These are phyloP conservation scores for Rallus limicola DNA, from an alignment of 2,113 vertebrate genomes.

Conservation along the genomic window DNA sequence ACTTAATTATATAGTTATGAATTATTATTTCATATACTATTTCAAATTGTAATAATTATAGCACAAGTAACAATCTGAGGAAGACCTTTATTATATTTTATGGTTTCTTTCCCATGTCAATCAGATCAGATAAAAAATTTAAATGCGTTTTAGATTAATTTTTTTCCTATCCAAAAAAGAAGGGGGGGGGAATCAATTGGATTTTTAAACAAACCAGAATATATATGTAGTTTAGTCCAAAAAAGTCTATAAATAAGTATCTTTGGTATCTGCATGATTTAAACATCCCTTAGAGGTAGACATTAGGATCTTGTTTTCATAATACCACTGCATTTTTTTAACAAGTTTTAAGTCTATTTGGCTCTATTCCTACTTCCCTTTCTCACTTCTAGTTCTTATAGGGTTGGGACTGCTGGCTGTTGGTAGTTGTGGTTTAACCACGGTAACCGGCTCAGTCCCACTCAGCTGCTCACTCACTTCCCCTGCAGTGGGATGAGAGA, in stretches of 20 bases:
- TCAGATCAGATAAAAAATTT: background rate
- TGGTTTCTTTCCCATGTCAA: background rate
- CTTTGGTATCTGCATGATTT: background rate
- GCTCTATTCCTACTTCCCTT: background rate
- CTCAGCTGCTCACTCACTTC: fast-evolving
- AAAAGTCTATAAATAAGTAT: background rate
- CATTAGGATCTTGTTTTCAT: background rate
- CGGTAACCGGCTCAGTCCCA: background rate
- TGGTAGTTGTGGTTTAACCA: background rate
- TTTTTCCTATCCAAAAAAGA: background rate
- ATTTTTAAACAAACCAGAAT: background rate
- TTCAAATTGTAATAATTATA: background rate
- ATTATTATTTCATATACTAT: background rate
- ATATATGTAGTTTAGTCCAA: background rate
- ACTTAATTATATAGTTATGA: background rate
- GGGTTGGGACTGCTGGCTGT: background rate
- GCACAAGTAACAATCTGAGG: background rate
- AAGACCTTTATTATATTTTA: background rate
- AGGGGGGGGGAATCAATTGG: background rate
- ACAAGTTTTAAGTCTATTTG: background rate
- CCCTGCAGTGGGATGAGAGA: background rate
- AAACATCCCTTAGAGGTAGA: background rate
- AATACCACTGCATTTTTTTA: background rate
- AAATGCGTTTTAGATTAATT: background rate
- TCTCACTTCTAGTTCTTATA: background rate